Evolutionary conservation across 2,888 invertebrate species (phyloP).

Genomic region (Phyllotreta striolata): DNA sequence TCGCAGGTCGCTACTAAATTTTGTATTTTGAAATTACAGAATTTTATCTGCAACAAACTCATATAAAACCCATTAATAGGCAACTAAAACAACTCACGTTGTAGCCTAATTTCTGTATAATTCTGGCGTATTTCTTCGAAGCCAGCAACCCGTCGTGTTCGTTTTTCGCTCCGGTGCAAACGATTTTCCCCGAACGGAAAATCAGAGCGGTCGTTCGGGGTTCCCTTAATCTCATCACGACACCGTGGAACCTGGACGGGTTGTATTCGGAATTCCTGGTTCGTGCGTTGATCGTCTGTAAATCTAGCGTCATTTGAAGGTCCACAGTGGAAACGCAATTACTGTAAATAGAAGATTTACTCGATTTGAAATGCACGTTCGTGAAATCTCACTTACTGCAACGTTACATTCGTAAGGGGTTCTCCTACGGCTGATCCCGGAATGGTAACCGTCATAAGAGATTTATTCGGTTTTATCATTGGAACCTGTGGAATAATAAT

Average conservation of each 20-base stretch:
- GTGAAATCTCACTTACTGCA: constrained; percentile 53
- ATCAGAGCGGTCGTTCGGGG: constrained; percentile 79
- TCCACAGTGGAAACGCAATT: constrained; percentile 85
- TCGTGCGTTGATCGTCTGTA: constrained; percentile 78
- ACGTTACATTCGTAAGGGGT: constrained; percentile 65
- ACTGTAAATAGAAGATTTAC: constrained; percentile 35
- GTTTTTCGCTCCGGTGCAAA: constrained; percentile 81
- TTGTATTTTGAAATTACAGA: constrained; percentile 80
- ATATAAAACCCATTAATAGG: not conserved
- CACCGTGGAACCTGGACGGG: constrained; percentile 81
- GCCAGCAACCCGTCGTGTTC: constrained; percentile 79
- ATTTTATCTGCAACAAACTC: constrained; percentile 70
- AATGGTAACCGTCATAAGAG: constrained; percentile 53
- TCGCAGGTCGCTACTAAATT: constrained; percentile 81
- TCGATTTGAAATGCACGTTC: not conserved
- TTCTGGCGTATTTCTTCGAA: constrained; percentile 81
- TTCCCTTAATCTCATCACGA: constrained; percentile 83
- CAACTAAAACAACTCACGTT: constrained; percentile 53
- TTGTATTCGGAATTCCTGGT: constrained; percentile 86
- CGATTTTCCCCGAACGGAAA: constrained; percentile 83
- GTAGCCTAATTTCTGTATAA: constrained; percentile 83
- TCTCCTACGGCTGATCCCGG: constrained; percentile 59
- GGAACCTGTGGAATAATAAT: constrained; percentile 26
- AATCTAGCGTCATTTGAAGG: constrained; percentile 74
- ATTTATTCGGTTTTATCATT: constrained; percentile 39